Evolutionary conservation across 2,113 vertebrate species (phyloP).

Genomic region (Toxotes chatareus): DNA sequence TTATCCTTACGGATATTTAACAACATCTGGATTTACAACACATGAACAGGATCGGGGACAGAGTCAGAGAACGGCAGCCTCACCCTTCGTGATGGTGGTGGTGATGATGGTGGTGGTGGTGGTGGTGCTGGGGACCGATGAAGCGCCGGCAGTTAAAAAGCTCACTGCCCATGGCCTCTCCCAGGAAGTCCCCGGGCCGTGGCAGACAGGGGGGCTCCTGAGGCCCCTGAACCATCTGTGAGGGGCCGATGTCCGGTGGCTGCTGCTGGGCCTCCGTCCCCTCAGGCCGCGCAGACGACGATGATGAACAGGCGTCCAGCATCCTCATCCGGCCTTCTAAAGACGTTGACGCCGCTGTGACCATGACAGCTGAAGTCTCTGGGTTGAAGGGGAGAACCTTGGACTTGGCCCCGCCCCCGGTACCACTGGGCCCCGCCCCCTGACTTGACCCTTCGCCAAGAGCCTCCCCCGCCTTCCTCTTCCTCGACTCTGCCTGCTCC

Average conservation of each 20-base stretch:
- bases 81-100: conserved; percentile 92
- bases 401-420: conserved; percentile 75
- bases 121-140: conserved; percentile 95
- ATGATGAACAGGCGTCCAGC: conserved; percentile 88
- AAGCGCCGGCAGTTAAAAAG: conserved; percentile 97
- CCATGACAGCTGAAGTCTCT: conserved; percentile 82
- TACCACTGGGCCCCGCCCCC: conserved; percentile 68
- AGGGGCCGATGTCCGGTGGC: conserved; percentile 85
- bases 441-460: conserved; percentile 87
- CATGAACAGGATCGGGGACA: too few species aligned
- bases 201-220: conserved; percentile 93
- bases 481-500: conserved; percentile 87
- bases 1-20: too few species aligned
- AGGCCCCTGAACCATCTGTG: conserved; percentile 88
- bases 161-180: conserved; percentile 94
- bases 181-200: conserved; percentile 92
- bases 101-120: conserved; percentile 92
- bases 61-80: conserved; percentile 17
- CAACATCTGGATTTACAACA: too few species aligned
- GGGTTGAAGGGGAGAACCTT: conserved; percentile 89
- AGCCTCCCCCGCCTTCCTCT: conserved; percentile 89
- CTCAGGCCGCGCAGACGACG: conserved; percentile 84
- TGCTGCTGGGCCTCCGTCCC: conserved; percentile 81
- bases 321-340: conserved; percentile 90
- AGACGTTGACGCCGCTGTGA: conserved; percentile 74